Evolutionary conservation across 1,140 invertebrate species (phyloP), one percentile per base, ranked within the genome.

Genomic region (Zophobas atratus): DNA sequence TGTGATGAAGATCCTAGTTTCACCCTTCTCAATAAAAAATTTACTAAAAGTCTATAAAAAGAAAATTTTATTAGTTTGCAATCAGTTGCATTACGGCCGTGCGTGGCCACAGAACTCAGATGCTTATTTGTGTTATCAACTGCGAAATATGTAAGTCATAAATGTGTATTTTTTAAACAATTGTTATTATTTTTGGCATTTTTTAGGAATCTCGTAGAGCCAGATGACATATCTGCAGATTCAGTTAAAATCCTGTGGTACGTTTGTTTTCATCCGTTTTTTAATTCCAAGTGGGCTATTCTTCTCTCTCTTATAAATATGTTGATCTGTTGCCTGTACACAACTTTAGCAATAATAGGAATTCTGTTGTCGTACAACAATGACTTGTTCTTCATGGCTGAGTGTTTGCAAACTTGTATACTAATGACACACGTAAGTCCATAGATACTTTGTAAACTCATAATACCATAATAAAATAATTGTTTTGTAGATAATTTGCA

Each of bases 201-300:
- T 60, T 60, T 38, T 20, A 60, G 56, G 56, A 36, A 8, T 60
- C 56, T 60, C 20, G 20, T 20, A 2, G 56, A 60, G 6, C 35
- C 56, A 6, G 35, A 60, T 36, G 56, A 60, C 36, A 60, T 60
- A 35, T 60, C 56, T 2, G 8, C 1, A 6, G 56, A 60, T n/a
- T 60, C 60, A 1, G 5, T 67, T 32, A 67, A 67, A 43, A 8
- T 67, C 8, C 20, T 67, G 4, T 67, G 60, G 60, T 67, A 46
- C n/a, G 33, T 0, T 43, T 38, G 60, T 67, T n/a, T 43, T 43
- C 60, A 67, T 20, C 60, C 60, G 43, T 1, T 1, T 20, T 39
- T 67, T 20, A 67, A 48, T 3, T 36, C 38, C 20, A 8, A 8
- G n/a, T 67, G 41, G 60, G 32, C 6, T 6, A 67, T 6, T 0